These are phyloP conservation scores for Phataginus tetradactyla DNA, from an alignment of 2,797 vertebrate species.

Conservation along the genomic window DNA sequence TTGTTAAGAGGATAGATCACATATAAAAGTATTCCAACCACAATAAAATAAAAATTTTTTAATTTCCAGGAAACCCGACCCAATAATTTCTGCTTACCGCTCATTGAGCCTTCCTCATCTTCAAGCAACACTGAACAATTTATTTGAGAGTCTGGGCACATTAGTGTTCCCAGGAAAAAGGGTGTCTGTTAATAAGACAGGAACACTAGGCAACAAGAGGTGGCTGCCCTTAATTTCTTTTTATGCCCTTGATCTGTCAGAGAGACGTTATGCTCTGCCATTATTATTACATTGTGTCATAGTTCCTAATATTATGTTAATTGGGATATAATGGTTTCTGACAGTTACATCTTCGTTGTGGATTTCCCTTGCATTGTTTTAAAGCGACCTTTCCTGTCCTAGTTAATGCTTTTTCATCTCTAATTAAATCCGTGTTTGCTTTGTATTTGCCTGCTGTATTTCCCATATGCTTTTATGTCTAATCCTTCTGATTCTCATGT, in stretches of 20 bases:
- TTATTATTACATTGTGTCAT: not conserved
- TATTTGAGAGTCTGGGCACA: not conserved
- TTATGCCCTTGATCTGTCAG: not conserved
- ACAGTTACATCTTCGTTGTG: not conserved
- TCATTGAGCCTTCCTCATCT: not conserved
- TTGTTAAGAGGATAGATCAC: not conserved
- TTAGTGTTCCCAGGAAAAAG: not conserved
- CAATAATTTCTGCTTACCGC: not conserved
- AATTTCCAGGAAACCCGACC: not conserved
- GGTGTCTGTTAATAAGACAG: not conserved
- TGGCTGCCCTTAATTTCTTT: not conserved
- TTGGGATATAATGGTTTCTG: not conserved
- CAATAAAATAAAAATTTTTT: not conserved
- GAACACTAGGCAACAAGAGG: not conserved
- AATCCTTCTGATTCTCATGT: constrained; percentile 10
- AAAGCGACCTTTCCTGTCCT: not conserved
- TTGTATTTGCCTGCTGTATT: not conserved
- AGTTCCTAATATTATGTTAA: not conserved
- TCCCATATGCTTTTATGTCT: not conserved
- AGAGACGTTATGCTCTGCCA: not conserved
- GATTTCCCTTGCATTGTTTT: constrained; percentile 3
- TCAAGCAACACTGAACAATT: not conserved
- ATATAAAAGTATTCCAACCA: not conserved
- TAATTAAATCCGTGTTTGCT: not conserved
- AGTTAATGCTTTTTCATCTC: not conserved